Percentiles rank a stretch among this genome's conserved stretches.
Evolutionary conservation across 2,797 vertebrate genomes (phyloP).

Genomic region (Furcifer pardalis): DNA sequence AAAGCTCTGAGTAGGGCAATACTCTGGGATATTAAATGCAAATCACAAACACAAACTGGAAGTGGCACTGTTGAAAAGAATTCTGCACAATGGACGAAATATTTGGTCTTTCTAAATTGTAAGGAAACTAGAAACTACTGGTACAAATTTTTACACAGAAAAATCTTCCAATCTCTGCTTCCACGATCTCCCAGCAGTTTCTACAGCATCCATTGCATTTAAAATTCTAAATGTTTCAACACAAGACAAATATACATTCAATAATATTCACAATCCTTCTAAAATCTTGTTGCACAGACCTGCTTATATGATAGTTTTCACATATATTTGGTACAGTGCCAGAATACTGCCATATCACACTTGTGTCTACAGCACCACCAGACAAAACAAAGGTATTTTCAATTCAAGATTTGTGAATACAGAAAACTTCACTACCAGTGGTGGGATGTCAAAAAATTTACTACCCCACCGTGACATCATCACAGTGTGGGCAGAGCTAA

Average conservation of each 20-base stretch:
- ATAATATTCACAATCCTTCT: background rate
- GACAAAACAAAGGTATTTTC: background rate
- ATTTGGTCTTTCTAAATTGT: constrained; percentile 31
- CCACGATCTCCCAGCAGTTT: constrained; percentile 1
- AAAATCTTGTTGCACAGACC: background rate
- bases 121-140: constrained; percentile 39
- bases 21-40: constrained; percentile 32
- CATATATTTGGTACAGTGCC: background rate
- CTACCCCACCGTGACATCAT: no score
- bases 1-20: constrained; percentile 16
- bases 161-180: constrained; percentile 31
- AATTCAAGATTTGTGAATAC: background rate
- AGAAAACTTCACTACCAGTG: no score
- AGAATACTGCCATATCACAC: background rate
- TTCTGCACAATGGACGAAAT: constrained; percentile 38
- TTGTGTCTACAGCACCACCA: background rate
- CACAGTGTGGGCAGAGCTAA: no score
- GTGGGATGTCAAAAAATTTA: no score
- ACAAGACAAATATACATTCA: background rate
- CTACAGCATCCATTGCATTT: constrained; percentile 14
- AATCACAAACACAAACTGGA: constrained; percentile 59
- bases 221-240: background rate
- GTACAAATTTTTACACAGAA: background rate
- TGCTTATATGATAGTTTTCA: background rate
- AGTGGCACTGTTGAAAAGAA: constrained; percentile 63